These are phyloP conservation scores for Myotis pilosus DNA, from an alignment of 2,797 vertebrate genomes.

Conservation along the genomic window DNA sequence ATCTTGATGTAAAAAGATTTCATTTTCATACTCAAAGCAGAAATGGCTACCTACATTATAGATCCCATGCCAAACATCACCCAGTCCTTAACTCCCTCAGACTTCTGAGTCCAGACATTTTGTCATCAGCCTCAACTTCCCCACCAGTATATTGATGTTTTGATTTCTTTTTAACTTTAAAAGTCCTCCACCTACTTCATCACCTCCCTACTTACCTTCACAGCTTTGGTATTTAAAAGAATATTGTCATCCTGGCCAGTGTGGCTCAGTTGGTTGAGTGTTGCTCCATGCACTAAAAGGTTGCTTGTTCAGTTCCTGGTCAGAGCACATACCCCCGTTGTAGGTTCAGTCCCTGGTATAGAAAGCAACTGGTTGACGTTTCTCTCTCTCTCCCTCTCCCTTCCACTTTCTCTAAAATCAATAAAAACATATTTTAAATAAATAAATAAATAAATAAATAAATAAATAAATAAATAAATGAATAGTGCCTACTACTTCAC, in stretches of 20 bases:
- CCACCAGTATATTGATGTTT: not conserved
- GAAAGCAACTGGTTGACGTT: not conserved
- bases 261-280: not conserved
- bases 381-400: not conserved
- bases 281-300: not conserved
- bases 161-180: not conserved
- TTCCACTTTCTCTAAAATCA: not conserved
- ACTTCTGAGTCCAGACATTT: not conserved
- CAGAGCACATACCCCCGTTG: not conserved
- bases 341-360: not conserved
- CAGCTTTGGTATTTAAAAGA: not conserved
- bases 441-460: not conserved
- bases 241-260: not conserved
- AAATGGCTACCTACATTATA: not conserved
- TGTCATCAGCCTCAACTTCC: not conserved
- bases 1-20: not conserved
- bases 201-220: not conserved
- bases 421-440: not conserved
- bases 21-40: not conserved
- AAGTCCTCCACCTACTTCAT: not conserved
- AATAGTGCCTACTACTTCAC: not conserved
- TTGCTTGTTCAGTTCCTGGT: not conserved
- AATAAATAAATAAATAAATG: not conserved
- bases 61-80: not conserved
- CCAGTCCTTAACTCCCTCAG: not conserved